These are phyloP conservation scores for Enoplosus armatus DNA, from an alignment of 2,797 vertebrate genomes.

Conservation along the genomic window DNA sequence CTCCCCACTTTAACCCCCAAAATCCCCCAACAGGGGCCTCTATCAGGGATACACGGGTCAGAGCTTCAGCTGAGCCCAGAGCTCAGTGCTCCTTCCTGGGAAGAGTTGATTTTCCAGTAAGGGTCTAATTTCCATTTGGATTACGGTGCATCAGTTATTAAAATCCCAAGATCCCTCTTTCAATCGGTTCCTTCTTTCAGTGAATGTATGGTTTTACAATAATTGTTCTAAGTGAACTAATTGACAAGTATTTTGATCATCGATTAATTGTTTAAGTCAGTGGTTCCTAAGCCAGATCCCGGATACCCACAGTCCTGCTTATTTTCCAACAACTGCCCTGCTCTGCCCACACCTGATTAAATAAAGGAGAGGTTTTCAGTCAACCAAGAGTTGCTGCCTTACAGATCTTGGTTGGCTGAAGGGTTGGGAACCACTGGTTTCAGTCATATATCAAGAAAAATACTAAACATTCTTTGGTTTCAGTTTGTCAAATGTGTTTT, in stretches of 20 bases:
- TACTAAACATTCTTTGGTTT: background rate
- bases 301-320: background rate
- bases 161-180: conserved; percentile 3
- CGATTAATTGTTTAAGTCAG: background rate
- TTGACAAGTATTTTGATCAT: background rate
- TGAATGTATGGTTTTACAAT: background rate
- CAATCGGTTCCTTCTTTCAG: background rate
- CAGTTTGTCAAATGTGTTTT: background rate
- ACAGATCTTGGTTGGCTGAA: background rate
- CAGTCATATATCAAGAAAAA: background rate
- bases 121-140: background rate
- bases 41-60: conserved; percentile 53
- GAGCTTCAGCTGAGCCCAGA: conserved; percentile 39
- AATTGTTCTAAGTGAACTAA: background rate
- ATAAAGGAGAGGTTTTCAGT: background rate
- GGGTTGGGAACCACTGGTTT: background rate
- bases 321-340: background rate
- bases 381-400: background rate
- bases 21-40: conserved; percentile 56
- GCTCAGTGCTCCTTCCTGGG: conserved; percentile 22
- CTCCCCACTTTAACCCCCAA: conserved; percentile 40
- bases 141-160: background rate
- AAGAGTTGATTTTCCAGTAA: conserved; percentile 22
- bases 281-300: background rate
- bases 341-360: background rate